phyloP scores from a whole-genome alignment of 2,888 invertebrate genomes.

The Cosmia trapezina region DNA sequence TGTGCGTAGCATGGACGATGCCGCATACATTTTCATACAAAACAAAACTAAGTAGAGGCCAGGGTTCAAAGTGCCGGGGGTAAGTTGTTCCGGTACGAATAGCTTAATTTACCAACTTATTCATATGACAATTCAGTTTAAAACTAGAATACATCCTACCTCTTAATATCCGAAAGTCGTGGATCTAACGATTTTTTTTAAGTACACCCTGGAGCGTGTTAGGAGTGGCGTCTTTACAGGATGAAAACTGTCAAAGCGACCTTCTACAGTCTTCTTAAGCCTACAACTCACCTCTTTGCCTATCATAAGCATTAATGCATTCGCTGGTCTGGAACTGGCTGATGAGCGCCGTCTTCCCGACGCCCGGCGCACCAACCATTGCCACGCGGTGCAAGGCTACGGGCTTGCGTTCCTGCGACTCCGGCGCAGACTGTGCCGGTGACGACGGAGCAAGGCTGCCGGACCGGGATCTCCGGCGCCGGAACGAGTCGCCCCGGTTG shows the following conservation, averaged over 20 bases:
- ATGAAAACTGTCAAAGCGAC: not conserved
- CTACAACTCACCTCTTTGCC: slow-evolving; percentile 92
- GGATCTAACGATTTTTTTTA: not conserved
- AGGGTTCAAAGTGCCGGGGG: not conserved
- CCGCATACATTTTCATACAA: not conserved
- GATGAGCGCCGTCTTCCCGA: slow-evolving; percentile 96
- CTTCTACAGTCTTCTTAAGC: not conserved
- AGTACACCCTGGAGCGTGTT: too few species aligned
- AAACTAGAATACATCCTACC: not conserved
- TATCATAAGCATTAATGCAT: slow-evolving; percentile 97
- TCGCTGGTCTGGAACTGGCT: slow-evolving; percentile 98
- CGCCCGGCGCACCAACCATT: slow-evolving; percentile 94
- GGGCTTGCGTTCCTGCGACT: slow-evolving; percentile 87
- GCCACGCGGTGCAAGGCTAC: slow-evolving; percentile 92
- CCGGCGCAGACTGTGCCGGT: slow-evolving; percentile 83
- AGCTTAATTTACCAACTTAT: not conserved
- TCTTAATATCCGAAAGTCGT: not conserved
- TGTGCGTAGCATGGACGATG: not conserved
- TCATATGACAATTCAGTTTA: not conserved
- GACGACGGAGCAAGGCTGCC: slow-evolving; percentile 94
- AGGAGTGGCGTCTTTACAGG: not conserved
- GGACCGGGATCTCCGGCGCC: slow-evolving; percentile 95
- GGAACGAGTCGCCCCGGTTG: slow-evolving; percentile 98
- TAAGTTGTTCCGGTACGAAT: not conserved
- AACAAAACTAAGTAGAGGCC: not conserved